phyloP scores from a whole-genome alignment of 2,888 invertebrate species.

The Callosobruchus maculatus region DNA sequence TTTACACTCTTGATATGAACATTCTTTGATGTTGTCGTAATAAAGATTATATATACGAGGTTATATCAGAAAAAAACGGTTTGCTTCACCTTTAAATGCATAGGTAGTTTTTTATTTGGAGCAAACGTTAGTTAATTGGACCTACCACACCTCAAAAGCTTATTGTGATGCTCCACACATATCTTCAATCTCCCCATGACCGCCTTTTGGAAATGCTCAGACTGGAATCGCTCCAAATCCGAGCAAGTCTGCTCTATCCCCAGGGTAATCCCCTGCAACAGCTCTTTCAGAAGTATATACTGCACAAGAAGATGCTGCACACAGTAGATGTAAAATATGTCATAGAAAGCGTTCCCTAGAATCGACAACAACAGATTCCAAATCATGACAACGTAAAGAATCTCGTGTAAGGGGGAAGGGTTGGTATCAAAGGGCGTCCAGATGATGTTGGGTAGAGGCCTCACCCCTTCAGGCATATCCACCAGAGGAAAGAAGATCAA shows the following conservation, averaged over 20 bases:
- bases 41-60: too few species aligned
- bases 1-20: too few species aligned
- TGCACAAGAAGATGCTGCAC: constrained; percentile 22
- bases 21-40: too few species aligned
- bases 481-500: constrained; percentile 16
- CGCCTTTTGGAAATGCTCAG: constrained; percentile 19
- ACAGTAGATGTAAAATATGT: constrained; percentile 18
- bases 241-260: constrained; percentile 13
- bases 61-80: too few species aligned
- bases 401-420: constrained; percentile 23
- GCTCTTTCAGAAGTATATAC: constrained; percentile 17
- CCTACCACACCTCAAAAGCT: constrained; percentile 22
- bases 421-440: constrained; percentile 23
- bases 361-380: constrained; percentile 21
- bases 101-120: too few species aligned
- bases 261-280: constrained; percentile 16
- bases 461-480: constrained; percentile 20
- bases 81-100: too few species aligned
- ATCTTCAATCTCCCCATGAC: constrained; percentile 18
- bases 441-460: constrained; percentile 20
- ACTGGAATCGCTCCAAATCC: constrained; percentile 19
- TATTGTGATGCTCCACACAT: constrained; percentile 21
- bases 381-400: constrained; percentile 15
- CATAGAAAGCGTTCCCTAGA: constrained; percentile 20
- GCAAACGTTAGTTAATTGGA: too few species aligned